phyloP scores from a whole-genome alignment of 2,888 invertebrate species.

The Rhorus exstirpatorius region DNA sequence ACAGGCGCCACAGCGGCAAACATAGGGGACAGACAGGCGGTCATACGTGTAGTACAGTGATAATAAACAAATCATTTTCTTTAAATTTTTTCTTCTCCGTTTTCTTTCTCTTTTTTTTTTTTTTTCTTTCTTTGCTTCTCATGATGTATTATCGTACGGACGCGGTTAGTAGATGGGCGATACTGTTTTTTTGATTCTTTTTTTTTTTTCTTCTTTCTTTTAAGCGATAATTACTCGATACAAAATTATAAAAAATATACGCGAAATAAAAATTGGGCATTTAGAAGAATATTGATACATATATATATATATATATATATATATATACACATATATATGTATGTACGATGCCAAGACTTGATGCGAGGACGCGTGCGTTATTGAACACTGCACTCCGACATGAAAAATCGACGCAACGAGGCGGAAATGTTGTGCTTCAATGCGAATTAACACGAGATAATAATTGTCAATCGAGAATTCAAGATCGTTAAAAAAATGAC shows the following conservation, averaged over 20 bases:
- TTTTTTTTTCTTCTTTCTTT: slow-evolving; percentile 29
- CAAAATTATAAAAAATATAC: slow-evolving; percentile 55
- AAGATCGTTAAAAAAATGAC: neutral
- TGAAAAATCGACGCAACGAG: neutral
- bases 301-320: no score
- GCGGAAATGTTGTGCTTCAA: no score
- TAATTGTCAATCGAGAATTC: no score
- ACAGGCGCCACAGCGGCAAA: slow-evolving; percentile 86
- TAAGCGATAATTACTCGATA: slow-evolving; percentile 13
- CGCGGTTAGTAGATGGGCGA: slow-evolving; percentile 61
- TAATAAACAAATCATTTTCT: slow-evolving; percentile 66
- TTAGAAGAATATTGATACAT: slow-evolving; percentile 42
- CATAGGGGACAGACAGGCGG: slow-evolving; percentile 86
- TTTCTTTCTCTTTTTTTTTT: slow-evolving; percentile 49
- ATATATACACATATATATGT: no score
- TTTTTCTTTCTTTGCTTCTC: slow-evolving; percentile 25
- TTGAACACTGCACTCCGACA: slow-evolving; percentile 33
- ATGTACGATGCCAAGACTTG: slow-evolving; percentile 65
- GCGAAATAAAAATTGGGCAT: slow-evolving; percentile 48
- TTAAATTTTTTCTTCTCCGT: slow-evolving; percentile 11
- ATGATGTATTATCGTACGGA: slow-evolving; percentile 38
- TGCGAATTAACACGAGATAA: no score
- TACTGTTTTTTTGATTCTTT: slow-evolving; percentile 47
- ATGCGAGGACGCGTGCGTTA: slow-evolving; percentile 57
- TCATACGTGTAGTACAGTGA: slow-evolving; percentile 85